phyloP scores from a whole-genome alignment of 2,888 invertebrate genomes.

The Leptinotarsa rubiginosa region DNA sequence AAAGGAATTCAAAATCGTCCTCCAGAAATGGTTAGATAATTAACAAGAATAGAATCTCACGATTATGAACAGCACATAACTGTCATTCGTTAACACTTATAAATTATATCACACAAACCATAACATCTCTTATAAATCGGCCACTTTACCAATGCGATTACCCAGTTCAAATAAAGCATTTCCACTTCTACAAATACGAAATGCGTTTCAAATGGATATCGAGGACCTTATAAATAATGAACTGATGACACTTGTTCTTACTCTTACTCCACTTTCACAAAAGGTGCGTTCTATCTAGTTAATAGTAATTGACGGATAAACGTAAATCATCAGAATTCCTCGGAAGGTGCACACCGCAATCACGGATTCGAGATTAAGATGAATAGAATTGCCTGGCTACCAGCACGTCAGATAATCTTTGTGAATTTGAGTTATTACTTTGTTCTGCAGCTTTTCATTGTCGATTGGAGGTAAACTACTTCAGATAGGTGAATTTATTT shows the following conservation, averaged over 20 bases:
- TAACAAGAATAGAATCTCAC: not conserved
- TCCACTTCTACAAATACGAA: constrained; percentile 1
- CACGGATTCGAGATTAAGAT: constrained; percentile 8
- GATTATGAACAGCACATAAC: not conserved
- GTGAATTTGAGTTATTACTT: not conserved
- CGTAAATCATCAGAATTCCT: constrained; percentile 21
- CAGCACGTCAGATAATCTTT: not conserved
- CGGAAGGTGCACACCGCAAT: constrained; percentile 2
- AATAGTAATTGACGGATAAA: constrained; percentile 19
- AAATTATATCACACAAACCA: not conserved
- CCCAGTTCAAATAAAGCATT: constrained; percentile 5
- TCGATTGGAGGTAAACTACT: not conserved
- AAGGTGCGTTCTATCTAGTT: constrained; percentile 28
- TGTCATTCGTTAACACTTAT: not conserved
- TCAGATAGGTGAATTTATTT: too few species aligned
- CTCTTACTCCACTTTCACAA: constrained; percentile 30
- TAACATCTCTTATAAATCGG: not conserved
- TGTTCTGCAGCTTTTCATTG: not conserved
- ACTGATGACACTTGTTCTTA: constrained; percentile 23
- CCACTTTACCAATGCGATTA: not conserved
- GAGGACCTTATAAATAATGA: constrained; percentile 11
- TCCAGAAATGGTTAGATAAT: not conserved
- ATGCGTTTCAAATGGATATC: constrained; percentile 11
- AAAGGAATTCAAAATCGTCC: not conserved
- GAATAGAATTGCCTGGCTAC: constrained; percentile 15